These are phyloP conservation scores for Sesamia inferens DNA, from an alignment of 2,888 invertebrate genomes.

Conservation along the genomic window DNA sequence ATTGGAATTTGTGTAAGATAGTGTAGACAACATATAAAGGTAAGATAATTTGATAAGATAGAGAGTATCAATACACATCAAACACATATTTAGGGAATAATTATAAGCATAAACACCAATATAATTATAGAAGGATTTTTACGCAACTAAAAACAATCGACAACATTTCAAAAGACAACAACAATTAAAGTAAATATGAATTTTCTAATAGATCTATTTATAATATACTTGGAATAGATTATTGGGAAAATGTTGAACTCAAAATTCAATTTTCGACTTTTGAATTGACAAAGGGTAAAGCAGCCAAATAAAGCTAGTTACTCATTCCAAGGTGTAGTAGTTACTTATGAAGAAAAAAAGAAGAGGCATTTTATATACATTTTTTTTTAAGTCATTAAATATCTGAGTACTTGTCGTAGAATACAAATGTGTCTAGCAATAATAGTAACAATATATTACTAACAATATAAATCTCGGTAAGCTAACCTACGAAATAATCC, in stretches of 20 bases:
- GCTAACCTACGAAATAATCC: background rate
- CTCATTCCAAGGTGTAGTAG: background rate
- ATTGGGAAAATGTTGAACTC: background rate
- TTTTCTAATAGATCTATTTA: background rate
- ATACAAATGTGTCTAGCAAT: background rate
- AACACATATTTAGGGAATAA: background rate
- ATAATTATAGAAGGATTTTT: background rate
- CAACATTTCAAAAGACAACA: background rate
- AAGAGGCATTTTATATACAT: background rate
- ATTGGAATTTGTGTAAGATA: background rate
- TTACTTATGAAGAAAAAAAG: background rate
- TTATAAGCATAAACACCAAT: background rate
- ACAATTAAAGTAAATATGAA: background rate
- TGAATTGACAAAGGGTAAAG: background rate
- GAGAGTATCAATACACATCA: background rate
- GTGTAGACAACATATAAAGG: background rate
- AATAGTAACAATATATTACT: background rate
- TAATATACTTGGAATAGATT: no score
- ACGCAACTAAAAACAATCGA: background rate
- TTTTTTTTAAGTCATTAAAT: background rate
- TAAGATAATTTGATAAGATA: no score
- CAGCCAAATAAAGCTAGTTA: background rate
- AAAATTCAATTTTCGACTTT: background rate
- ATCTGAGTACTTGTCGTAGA: background rate
- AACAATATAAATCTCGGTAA: background rate